A percentile compares a stretch with the other conserved stretches of the same genome.
Conservation (phyloP, 2,797 vertebrate species). For the Melopsittacus undulatus region DNA sequence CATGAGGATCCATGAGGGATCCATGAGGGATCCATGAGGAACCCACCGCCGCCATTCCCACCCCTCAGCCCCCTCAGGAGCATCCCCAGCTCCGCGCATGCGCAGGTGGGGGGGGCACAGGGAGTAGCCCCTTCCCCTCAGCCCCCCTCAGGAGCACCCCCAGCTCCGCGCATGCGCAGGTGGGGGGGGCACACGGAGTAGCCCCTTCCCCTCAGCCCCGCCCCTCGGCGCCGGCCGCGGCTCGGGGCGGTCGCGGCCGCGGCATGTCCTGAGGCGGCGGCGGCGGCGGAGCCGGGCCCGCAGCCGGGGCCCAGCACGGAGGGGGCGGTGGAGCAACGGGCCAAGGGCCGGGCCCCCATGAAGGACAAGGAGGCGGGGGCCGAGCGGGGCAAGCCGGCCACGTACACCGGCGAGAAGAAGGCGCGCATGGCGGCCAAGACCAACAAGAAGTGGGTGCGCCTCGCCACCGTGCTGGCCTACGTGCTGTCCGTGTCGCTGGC, state of each 20-base stretch:
- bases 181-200: not conserved
- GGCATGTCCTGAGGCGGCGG: constrained; percentile 57
- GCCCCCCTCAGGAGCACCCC: no score
- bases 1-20: fast-evolving
- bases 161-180: no score
- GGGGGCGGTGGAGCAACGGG: constrained; percentile 94
- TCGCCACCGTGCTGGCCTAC: constrained; percentile 97
- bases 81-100: no score
- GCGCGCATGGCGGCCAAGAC: constrained; percentile 99
- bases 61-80: no score
- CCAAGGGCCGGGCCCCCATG: constrained; percentile 90
- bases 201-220: not conserved
- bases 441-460: constrained; percentile 99
- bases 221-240: constrained; percentile 27
- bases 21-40: fast-evolving
- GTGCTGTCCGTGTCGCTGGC: constrained; percentile 97
- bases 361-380: constrained; percentile 93
- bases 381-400: constrained; percentile 97
- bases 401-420: constrained; percentile 99
- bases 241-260: not conserved
- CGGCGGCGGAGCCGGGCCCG: constrained; percentile 50
- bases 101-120: no score
- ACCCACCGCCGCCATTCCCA: no score
- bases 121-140: not conserved
- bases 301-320: constrained; percentile 82